phyloP scores from a whole-genome alignment of 2,797 vertebrate genomes.

The Macropodus opercularis region DNA sequence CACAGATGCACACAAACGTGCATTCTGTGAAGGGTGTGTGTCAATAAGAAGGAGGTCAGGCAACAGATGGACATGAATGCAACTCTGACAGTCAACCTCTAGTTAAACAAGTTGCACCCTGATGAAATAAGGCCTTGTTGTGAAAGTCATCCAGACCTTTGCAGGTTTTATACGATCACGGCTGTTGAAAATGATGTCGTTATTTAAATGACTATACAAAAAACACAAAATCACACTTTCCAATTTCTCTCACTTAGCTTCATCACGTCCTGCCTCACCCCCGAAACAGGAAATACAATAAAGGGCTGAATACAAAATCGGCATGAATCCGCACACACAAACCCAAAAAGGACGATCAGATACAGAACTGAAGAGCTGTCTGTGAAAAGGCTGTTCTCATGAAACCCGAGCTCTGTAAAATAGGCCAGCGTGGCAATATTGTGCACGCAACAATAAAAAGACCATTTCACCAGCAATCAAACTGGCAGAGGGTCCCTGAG shows the following conservation, averaged over 20 bases:
- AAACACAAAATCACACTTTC: no score
- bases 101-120: conserved; percentile 43
- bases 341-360: not conserved
- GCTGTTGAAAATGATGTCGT: not conserved
- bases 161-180: not conserved
- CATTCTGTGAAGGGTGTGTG: conserved; percentile 51
- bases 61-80: conserved; percentile 75
- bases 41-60: conserved; percentile 72
- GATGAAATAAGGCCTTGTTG: not conserved
- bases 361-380: conserved; percentile 5
- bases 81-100: conserved; percentile 61
- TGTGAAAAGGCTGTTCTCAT: conserved; percentile 21
- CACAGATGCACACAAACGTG: conserved; percentile 31
- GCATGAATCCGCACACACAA: not conserved
- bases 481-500: conserved; percentile 35
- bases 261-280: no score
- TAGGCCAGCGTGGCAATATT: conserved; percentile 3
- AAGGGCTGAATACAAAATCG: not conserved
- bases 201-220: not conserved
- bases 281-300: no score
- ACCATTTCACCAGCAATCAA: conserved; percentile 33
- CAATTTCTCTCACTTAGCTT: no score
- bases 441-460: conserved; percentile 35
- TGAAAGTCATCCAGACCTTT: not conserved
- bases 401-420: conserved; percentile 25